phyloP scores from a whole-genome alignment of 2,113 vertebrate species.

The Oncorhynchus gorbuscha region DNA sequence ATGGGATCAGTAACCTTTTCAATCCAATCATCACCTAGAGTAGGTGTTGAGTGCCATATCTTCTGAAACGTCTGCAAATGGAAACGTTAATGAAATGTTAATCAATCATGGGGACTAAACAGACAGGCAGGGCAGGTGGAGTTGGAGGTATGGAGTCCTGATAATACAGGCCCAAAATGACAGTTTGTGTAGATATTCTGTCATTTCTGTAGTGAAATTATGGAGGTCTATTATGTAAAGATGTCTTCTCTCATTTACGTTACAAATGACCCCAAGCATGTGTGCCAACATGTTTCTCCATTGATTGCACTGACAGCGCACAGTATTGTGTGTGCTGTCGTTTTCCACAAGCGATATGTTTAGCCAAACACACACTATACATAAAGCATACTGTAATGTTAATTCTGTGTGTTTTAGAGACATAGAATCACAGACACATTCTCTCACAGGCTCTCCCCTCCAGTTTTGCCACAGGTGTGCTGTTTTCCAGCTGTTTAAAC shows the following conservation, averaged over 20 bases:
- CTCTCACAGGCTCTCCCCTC: constrained; percentile 35
- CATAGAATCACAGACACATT: constrained; percentile 6
- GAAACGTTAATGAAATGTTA: constrained; percentile 68
- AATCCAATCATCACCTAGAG: constrained; percentile 63
- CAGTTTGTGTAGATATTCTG: constrained; percentile 10
- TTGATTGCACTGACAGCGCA: background rate
- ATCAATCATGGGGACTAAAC: constrained; percentile 59
- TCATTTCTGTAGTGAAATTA: background rate
- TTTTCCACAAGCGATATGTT: background rate
- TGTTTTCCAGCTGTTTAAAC: constrained; percentile 79
- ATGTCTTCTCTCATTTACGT: constrained; percentile 6
- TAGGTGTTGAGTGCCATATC: constrained; percentile 51
- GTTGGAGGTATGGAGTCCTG: constrained; percentile 32
- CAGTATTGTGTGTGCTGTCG: background rate
- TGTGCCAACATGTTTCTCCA: constrained; percentile 42
- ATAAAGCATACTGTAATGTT: background rate
- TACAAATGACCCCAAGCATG: constrained; percentile 15
- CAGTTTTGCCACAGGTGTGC: constrained; percentile 64
- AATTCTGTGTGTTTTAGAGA: background rate
- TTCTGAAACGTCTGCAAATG: constrained; percentile 56
- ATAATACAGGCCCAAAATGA: background rate
- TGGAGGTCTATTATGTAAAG: too few relatives aligned
- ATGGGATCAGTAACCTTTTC: constrained; percentile 69
- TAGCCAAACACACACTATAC: background rate
- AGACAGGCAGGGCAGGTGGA: constrained; percentile 49